Percentiles rank a stretch among this genome's conserved stretches.
These are phyloP conservation scores for Eueremaeus valkanovi DNA, from an alignment of 2,888 invertebrate genomes.

Conservation along the genomic window DNA sequence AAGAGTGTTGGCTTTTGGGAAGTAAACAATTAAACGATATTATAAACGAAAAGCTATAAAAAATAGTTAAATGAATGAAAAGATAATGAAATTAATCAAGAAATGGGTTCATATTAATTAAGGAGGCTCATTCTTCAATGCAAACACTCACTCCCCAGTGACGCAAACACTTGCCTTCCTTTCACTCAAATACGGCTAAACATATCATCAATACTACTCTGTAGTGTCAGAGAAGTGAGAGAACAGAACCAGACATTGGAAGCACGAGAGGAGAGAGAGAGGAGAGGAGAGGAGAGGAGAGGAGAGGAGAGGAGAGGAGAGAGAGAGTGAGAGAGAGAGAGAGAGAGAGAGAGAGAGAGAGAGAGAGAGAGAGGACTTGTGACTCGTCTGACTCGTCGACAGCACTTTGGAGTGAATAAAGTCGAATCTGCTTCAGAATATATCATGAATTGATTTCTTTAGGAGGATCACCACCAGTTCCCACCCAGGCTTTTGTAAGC, in stretches of 20 bases:
- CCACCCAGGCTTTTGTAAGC: conserved; percentile 21
- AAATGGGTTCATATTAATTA: conserved; percentile 28
- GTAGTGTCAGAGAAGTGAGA: no score
- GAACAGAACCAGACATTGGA: no score
- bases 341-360: background rate
- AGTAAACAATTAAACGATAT: background rate
- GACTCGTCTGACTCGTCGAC: no score
- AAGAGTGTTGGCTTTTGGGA: background rate
- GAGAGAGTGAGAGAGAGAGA: background rate
- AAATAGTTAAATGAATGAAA: background rate
- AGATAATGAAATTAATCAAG: conserved; percentile 33
- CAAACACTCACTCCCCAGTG: conserved; percentile 28
- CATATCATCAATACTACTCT: conserved; percentile 7
- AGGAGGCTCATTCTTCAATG: conserved; percentile 22
- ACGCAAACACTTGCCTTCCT: conserved; percentile 19
- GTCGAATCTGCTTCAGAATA: conserved; percentile 12
- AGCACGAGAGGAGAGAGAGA: no score
- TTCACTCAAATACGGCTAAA: conserved; percentile 17
- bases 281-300: no score
- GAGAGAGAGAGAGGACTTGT: background rate
- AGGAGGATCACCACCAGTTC: conserved; percentile 16
- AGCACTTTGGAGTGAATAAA: no score
- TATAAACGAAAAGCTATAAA: background rate
- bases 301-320: no score
- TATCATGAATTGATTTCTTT: conserved; percentile 25